phyloP scores from a whole-genome alignment of 2,888 invertebrate species.

The Melipona bicolor region DNA sequence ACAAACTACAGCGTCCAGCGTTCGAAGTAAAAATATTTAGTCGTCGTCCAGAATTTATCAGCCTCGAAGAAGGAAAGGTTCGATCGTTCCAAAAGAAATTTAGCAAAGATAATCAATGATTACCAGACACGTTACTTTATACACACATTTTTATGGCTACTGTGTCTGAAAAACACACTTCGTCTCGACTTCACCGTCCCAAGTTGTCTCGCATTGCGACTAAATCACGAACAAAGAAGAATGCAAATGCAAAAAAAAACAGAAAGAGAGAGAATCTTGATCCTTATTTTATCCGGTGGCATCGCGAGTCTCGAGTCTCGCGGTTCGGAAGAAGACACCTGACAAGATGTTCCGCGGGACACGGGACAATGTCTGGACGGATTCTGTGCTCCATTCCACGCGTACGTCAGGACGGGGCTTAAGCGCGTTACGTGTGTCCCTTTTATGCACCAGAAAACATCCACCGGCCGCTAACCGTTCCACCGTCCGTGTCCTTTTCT shows the following conservation, averaged over 20 bases:
- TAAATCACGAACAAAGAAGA: neutral
- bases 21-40: too few species aligned
- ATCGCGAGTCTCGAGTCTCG: neutral
- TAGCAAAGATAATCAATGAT: too few species aligned
- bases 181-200: neutral
- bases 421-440: slow-evolving; percentile 53
- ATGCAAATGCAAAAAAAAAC: neutral
- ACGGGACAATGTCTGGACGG: slow-evolving; percentile 24
- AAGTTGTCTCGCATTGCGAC: neutral
- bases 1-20: too few species aligned
- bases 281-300: slow-evolving; percentile 31
- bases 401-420: slow-evolving; percentile 29
- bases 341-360: slow-evolving; percentile 37
- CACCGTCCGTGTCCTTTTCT: slow-evolving; percentile 21
- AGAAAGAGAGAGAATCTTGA: neutral
- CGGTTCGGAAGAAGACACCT: slow-evolving; percentile 9
- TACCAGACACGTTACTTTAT: too few species aligned
- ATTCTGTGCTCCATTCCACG: slow-evolving; percentile 27
- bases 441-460: slow-evolving; percentile 44
- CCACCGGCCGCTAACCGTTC: neutral
- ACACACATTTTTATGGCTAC: too few species aligned
- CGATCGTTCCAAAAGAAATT: too few species aligned
- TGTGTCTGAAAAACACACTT: neutral
- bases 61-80: too few species aligned
- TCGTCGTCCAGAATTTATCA: too few species aligned